Base-by-base conservation (phyloP, 2,888 invertebrate species). In the Drosophila falleni region DNA sequence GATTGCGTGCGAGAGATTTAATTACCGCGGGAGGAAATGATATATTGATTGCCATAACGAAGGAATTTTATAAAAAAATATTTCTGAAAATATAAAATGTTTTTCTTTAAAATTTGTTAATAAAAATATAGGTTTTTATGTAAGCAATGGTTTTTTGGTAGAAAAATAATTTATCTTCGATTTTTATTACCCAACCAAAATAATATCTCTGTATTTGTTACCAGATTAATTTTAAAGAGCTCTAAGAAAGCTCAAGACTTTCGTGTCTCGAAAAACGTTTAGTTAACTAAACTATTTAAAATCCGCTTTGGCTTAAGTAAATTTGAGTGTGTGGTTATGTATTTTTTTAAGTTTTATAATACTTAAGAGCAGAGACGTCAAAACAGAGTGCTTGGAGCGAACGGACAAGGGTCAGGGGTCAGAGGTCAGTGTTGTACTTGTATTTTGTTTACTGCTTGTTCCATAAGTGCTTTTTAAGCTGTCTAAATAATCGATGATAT, bases 1-100 rank as follows among this genome's bases (percentile, higher is more conserved):
- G 69, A 58, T 65, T 72, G 66, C 44, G 41, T 49, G 51, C 26
- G 16, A 35, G 55, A 49, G 62, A 71, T 87, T 81, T 75, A 84
- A 84, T 87, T 87, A 71, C 31, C 3, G 39, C 8, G 16, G 29
- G 35, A 53, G 85, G 75, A 84, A 84, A 87, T 84, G 64, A 81
- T 71, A 54, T 65, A 75, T 87, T 81, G 79, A 87, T 87, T 84
- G 78, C 56, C 9, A 33, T 33, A 33, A 33, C 37, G 53, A n/a
- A 31, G n/a, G 15, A 15, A 51, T 13, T 58, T 39, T 33, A n/a
- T 39, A 53, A 26, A 33, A 11, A 50, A 50, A 58, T 31, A 46
- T 16, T 13, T 3, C 15, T 46, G 10, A 15, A 13, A 35, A 62
- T 44, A 35, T 26, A 50, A 37, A 47, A 44, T 44, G 49, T 47